Percentiles rank a stretch among this genome's conserved stretches.
Conservation (phyloP, 1,140 invertebrate species). For the Pachypsylla venusta region DNA sequence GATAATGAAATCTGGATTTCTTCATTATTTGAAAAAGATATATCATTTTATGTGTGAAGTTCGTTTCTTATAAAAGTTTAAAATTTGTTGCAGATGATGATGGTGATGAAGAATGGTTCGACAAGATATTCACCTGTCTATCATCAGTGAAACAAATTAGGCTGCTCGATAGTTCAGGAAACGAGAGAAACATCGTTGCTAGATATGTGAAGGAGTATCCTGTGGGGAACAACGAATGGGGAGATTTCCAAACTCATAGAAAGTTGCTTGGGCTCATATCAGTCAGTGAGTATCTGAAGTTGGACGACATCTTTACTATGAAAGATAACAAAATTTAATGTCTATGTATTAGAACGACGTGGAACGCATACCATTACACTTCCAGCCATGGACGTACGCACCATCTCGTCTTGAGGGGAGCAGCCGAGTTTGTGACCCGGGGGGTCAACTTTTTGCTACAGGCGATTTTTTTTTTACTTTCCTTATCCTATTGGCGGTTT, state of each 20-base stretch:
- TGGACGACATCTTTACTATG: too few species aligned
- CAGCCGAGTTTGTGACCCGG: too few species aligned
- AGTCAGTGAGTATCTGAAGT: slow-evolving; percentile 48
- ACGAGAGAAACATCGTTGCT: slow-evolving; percentile 58
- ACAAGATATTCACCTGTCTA: background rate
- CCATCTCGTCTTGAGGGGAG: too few species aligned
- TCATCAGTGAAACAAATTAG: background rate
- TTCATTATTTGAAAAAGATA: background rate
- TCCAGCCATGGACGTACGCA: too few species aligned
- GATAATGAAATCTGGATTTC: background rate
- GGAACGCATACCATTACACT: too few species aligned
- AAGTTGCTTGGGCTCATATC: slow-evolving; percentile 76
- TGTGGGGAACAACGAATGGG: slow-evolving; percentile 91
- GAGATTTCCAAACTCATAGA: slow-evolving; percentile 90
- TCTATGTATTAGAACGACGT: too few species aligned
- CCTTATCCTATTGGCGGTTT: too few species aligned
- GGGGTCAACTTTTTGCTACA: too few species aligned
- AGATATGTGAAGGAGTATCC: slow-evolving; percentile 78
- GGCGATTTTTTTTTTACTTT: too few species aligned
- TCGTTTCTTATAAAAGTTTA: background rate
- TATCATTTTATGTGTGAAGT: background rate
- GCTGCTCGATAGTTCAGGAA: slow-evolving; percentile 45
- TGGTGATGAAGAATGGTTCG: slow-evolving; percentile 2
- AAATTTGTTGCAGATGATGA: slow-evolving; percentile 1
- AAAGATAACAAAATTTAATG: too few species aligned